Evolutionary conservation across 2,888 invertebrate species (phyloP).

Genomic region (Ctenicera cuprea): DNA sequence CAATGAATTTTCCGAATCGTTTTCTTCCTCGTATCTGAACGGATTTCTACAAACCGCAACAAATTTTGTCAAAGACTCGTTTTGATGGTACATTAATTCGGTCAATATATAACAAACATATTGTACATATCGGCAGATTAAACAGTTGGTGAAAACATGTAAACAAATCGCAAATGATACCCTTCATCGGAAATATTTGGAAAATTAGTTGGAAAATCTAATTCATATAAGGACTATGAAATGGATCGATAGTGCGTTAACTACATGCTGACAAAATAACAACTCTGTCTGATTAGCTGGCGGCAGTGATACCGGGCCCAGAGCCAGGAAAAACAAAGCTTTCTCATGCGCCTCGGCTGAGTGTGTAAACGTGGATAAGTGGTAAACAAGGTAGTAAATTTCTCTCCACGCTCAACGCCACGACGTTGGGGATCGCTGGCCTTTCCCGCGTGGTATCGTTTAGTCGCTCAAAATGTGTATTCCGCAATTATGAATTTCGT

Average conservation of each 20-base stretch:
- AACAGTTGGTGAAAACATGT: slow-evolving; percentile 32
- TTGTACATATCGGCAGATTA: slow-evolving; percentile 38
- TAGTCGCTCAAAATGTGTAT: slow-evolving; percentile 51
- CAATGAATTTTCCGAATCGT: slow-evolving; percentile 38
- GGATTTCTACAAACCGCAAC: slow-evolving; percentile 35
- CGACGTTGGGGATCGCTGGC: slow-evolving; percentile 61
- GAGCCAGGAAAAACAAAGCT: slow-evolving; percentile 72
- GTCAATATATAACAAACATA: slow-evolving; percentile 35
- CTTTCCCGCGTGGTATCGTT: slow-evolving; percentile 58
- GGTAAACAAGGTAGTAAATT: slow-evolving; percentile 74
- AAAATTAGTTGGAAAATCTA: slow-evolving; percentile 48
- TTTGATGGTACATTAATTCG: slow-evolving; percentile 41
- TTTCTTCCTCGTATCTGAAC: slow-evolving; percentile 21
- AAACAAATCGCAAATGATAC: slow-evolving; percentile 25
- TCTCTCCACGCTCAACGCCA: slow-evolving; percentile 66
- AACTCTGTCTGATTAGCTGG: slow-evolving; percentile 69
- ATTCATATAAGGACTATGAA: slow-evolving; percentile 60
- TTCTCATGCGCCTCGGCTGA: slow-evolving; percentile 66
- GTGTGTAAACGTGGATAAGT: slow-evolving; percentile 73
- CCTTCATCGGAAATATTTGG: slow-evolving; percentile 39
- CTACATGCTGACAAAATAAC: slow-evolving; percentile 68
- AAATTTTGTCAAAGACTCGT: slow-evolving; percentile 30
- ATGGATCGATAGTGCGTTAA: slow-evolving; percentile 67
- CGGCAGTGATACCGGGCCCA: slow-evolving; percentile 64
- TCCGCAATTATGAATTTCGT: slow-evolving; percentile 49